Conservation (phyloP, 2,113 vertebrate genomes). For the Carassius auratus region DNA sequence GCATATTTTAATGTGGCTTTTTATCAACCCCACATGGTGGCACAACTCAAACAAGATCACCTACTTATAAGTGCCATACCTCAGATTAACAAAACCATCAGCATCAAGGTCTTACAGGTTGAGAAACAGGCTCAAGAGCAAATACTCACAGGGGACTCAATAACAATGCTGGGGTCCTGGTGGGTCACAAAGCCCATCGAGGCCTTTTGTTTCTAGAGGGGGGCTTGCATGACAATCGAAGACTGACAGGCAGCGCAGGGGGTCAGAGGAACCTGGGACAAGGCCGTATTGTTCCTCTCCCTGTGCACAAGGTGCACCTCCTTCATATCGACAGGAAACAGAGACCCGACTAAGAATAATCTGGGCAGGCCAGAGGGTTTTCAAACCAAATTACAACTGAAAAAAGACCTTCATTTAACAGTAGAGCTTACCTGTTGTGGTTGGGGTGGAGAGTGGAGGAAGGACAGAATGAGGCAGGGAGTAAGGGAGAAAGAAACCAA, state of each 20-base stretch:
- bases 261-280: slow-evolving; percentile 63
- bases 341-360: slow-evolving; percentile 51
- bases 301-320: slow-evolving; percentile 63
- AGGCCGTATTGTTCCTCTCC: slow-evolving; percentile 71
- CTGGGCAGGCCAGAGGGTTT: slow-evolving; percentile 62
- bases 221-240: slow-evolving; percentile 78
- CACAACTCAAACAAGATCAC: slow-evolving; percentile 25
- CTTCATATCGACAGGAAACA: slow-evolving; percentile 69
- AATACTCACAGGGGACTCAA: slow-evolving; percentile 75
- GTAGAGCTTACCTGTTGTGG: slow-evolving; percentile 58
- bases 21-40: neutral
- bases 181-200: slow-evolving; percentile 69
- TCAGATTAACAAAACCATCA: slow-evolving; percentile 27
- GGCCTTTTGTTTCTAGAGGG: slow-evolving; percentile 73
- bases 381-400: slow-evolving; percentile 66
- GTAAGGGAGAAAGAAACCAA: slow-evolving; percentile 43
- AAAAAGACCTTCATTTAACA: slow-evolving; percentile 54
- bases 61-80: neutral
- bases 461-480: slow-evolving; percentile 62
- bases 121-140: slow-evolving; percentile 63
- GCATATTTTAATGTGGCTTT: neutral
- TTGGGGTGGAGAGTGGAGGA: slow-evolving; percentile 59
- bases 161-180: slow-evolving; percentile 72
- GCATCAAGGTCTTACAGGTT: slow-evolving; percentile 25
- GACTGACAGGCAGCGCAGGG: slow-evolving; percentile 71